Base-by-base conservation (phyloP, 2,113 vertebrate genomes). In the Notothenia rossii region DNA sequence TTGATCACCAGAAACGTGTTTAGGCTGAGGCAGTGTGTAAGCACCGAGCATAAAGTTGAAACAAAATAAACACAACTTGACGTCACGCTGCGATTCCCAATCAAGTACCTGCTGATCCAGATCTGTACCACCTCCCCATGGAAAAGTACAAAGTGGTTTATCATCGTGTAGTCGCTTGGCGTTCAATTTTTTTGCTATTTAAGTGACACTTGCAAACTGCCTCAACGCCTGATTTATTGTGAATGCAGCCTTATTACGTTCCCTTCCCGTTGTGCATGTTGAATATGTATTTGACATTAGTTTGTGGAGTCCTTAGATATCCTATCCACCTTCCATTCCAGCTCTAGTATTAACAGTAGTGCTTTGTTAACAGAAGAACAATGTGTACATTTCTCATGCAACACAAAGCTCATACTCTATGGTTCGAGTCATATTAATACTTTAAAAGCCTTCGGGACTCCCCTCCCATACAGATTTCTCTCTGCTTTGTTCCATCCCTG, bases 401-500 rank as follows among this genome's bases (percentile, higher is more conserved):
- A 78, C 66, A 87, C 71, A 81, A 84, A 76, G 66, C 75, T 77
- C 56, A 77, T 72, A 53, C 55, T 73, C 20, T 22, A 48, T 75
- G 75, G 77, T 82, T 75, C 74, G 81, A 75, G 67, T 71, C n/a
- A 43, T 45, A 85, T 85, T 81, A 86, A 86, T 80, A 77, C 55
- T 84, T 84, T 45, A 62, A 72, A 85, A 72, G 59, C 83, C 83
- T 63, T 15, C 43, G 88, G 56, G 88, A 63, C 43, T n/a, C 53
- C 53, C 50, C 58, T 53, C 83, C 83, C 83, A 72, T 62, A 67
- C 72, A 67, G 68, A 74, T 84, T 79, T 69, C 36, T 51, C 50
- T 48, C 18, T 48, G 60, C 60, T 64, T 74, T 72, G 45, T 78
- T 81, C 75, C 9, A 48, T 51, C 18, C 60, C 45, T 50, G 65